A percentile compares a stretch with the other conserved stretches of the same genome.
Evolutionary conservation across 2,797 vertebrate species (phyloP).

Genomic region (Danio kyathit): DNA sequence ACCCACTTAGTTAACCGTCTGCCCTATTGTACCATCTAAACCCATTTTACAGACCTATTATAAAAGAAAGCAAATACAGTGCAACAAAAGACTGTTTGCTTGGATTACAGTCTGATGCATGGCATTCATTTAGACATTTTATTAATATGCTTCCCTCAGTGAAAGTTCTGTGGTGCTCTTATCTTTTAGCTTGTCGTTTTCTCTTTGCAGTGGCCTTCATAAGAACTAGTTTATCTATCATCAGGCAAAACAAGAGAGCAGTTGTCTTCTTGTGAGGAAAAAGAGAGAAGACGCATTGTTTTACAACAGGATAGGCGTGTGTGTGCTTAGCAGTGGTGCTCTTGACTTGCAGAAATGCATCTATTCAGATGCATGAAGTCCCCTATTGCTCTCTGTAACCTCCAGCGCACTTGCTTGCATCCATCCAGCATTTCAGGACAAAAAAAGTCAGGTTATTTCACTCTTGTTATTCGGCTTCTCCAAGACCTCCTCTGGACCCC

Average conservation of each 20-base stretch:
- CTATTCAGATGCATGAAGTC: constrained; percentile 81
- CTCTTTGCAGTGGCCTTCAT: constrained; percentile 36
- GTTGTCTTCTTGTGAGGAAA: constrained; percentile 70
- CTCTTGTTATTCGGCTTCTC: constrained; percentile 77
- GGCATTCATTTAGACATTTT: background rate
- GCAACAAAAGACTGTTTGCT: constrained; percentile 35
- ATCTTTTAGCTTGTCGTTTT: background rate
- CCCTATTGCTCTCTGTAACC: constrained; percentile 74
- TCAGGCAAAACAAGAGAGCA: constrained; percentile 65
- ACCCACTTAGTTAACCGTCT: background rate
- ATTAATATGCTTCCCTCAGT: constrained; percentile 9
- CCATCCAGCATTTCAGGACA: constrained; percentile 71
- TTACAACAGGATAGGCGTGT: constrained; percentile 74
- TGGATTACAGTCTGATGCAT: background rate
- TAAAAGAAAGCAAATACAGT: constrained; percentile 32
- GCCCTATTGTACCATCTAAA: background rate
- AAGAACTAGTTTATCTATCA: constrained; percentile 73
- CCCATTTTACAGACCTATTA: background rate
- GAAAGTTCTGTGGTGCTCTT: constrained; percentile 4
- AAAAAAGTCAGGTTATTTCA: constrained; percentile 77
- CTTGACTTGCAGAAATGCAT: constrained; percentile 71
- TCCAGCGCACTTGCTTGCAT: constrained; percentile 69
- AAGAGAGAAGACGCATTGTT: constrained; percentile 65
- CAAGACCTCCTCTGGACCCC: constrained; percentile 69
- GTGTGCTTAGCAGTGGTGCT: constrained; percentile 66